A percentile compares a stretch with the other conserved stretches of the same genome.
phyloP scores from a whole-genome alignment of 2,113 vertebrate genomes.

The Lepus americanus region DNA sequence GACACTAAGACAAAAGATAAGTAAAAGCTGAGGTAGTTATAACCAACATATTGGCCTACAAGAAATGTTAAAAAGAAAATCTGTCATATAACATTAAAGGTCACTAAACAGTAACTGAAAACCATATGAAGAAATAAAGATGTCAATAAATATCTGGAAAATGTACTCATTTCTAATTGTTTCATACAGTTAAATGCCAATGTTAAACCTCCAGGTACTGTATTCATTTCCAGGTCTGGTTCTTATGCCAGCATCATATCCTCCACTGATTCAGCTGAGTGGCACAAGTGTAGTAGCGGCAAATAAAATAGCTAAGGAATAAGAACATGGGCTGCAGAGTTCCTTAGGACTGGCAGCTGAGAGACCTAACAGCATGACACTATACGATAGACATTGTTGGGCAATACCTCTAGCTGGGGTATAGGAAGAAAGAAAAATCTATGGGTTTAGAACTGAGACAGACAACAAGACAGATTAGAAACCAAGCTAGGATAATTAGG shows the following conservation, averaged over 20 bases:
- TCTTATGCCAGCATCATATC: not conserved
- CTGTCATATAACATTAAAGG: not conserved
- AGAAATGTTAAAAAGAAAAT: not conserved
- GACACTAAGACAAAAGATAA: not conserved
- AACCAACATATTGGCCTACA: not conserved
- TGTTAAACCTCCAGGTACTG: not conserved
- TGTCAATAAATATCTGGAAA: not conserved
- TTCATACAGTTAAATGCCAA: not conserved
- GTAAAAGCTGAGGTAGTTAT: not conserved
- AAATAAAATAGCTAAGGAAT: not conserved
- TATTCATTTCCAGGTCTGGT: not conserved
- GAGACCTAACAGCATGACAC: not conserved
- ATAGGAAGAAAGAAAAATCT: not conserved
- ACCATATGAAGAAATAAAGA: not conserved
- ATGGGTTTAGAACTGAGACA: not conserved
- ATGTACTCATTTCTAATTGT: not conserved
- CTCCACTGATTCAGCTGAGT: not conserved
- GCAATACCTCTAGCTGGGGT: not conserved
- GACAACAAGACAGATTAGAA: not conserved
- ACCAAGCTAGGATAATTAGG: not conserved
- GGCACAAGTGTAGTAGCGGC: not conserved
- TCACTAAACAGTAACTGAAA: not conserved
- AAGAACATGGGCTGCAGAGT: not conserved
- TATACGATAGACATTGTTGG: not conserved
- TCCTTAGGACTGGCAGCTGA: not conserved